phyloP scores from a whole-genome alignment of 2,888 invertebrate genomes.

The Coenonympha arcania region DNA sequence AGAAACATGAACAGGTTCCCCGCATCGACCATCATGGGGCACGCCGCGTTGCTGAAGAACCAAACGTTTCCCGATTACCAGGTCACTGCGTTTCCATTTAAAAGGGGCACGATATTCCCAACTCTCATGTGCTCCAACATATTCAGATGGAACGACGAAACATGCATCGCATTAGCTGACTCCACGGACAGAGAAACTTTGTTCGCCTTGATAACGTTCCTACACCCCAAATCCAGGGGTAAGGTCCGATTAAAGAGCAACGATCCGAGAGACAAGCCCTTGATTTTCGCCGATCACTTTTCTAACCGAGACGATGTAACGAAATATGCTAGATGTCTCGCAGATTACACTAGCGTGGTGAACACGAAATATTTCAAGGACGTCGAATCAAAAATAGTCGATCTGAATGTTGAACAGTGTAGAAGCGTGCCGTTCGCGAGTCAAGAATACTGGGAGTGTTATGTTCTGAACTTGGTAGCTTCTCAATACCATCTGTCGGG shows the following conservation, averaged over 20 bases:
- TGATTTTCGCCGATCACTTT: constrained; percentile 39
- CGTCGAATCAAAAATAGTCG: constrained; percentile 28
- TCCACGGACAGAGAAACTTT: constrained; percentile 28
- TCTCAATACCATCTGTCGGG: constrained; percentile 44
- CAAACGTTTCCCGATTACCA: constrained; percentile 49
- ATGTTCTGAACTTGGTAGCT: constrained; percentile 37
- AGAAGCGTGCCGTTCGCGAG: constrained; percentile 34
- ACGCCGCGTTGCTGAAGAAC: constrained; percentile 38
- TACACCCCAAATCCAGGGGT: constrained; percentile 48
- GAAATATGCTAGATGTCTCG: constrained; percentile 30
- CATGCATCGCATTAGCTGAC: constrained; percentile 34
- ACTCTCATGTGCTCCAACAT: constrained; percentile 33
- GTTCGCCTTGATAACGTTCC: constrained; percentile 32
- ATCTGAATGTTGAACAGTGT: constrained; percentile 38
- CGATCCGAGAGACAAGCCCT: constrained; percentile 37
- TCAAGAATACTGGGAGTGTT: constrained; percentile 49
- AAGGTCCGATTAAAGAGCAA: constrained; percentile 35
- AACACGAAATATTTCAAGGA: constrained; percentile 33
- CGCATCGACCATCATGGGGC: constrained; percentile 38
- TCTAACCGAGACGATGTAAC: constrained; percentile 35
- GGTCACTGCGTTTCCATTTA: constrained; percentile 32
- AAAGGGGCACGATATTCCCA: constrained; percentile 32
- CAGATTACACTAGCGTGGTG: constrained; percentile 31
- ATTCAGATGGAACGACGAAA: constrained; percentile 35
- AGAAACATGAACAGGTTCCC: constrained; percentile 37